Conservation (phyloP, 2,888 invertebrate species). For the Temnothorax rugatulus region DNA sequence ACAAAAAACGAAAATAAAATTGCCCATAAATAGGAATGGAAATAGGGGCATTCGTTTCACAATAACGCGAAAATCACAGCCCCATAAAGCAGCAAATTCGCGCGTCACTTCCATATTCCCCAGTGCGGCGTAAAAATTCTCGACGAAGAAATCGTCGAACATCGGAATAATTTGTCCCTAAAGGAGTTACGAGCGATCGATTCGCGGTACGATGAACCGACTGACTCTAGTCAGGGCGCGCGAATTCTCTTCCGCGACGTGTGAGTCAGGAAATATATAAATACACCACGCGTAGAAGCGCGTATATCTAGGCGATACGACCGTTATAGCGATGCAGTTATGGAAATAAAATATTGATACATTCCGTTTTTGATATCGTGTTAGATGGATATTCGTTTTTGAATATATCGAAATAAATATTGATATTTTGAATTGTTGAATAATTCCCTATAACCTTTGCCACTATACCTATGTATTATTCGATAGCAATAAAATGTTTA, state of each 20-base stretch:
- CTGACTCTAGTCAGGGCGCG: constrained; percentile 44
- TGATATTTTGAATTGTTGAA: constrained; percentile 45
- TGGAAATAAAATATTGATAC: constrained; percentile 51
- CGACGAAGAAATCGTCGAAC: constrained; percentile 49
- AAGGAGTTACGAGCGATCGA: constrained; percentile 57
- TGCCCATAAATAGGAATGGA: background rate
- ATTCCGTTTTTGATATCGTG: constrained; percentile 47
- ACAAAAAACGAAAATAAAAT: constrained; percentile 13
- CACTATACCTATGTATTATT: background rate
- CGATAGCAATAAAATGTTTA: constrained; percentile 11
- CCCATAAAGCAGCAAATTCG: constrained; percentile 41
- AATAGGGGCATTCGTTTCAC: constrained; percentile 15
- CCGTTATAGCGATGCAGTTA: constrained; percentile 46
- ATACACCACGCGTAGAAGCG: constrained; percentile 41
- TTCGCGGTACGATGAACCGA: constrained; percentile 54
- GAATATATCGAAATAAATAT: constrained; percentile 46
- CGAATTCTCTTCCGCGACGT: constrained; percentile 47
- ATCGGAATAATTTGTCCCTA: constrained; percentile 56
- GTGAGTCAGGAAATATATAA: constrained; percentile 56
- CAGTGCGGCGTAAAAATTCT: constrained; percentile 45
- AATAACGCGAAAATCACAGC: constrained; percentile 40
- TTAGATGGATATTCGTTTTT: constrained; percentile 51
- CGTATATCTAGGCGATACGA: constrained; percentile 13
- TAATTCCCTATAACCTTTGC: constrained; percentile 23
- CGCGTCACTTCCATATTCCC: constrained; percentile 45